These are phyloP conservation scores for Corynorhinus townsendii DNA, from an alignment of 2,113 vertebrate species.

Conservation along the genomic window DNA sequence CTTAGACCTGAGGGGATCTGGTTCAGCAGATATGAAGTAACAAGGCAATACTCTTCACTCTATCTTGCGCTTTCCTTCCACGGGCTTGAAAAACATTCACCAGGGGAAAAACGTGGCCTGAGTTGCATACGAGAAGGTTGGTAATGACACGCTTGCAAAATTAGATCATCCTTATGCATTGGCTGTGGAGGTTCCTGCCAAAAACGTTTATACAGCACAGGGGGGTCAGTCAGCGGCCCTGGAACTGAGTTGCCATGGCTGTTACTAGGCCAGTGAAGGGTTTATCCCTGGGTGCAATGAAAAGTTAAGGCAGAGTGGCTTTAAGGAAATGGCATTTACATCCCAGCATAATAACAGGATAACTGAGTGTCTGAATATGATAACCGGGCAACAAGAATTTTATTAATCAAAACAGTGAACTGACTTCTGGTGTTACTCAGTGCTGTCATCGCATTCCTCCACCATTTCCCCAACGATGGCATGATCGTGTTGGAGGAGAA, in stretches of 20 bases:
- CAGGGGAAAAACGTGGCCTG: slow-evolving; percentile 57
- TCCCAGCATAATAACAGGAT: neutral
- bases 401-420: slow-evolving; percentile 29
- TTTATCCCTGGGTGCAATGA: neutral
- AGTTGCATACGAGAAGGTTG: slow-evolving; percentile 54
- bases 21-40: neutral
- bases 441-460: neutral
- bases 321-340: slow-evolving; percentile 19
- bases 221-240: slow-evolving; percentile 53
- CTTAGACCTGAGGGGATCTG: neutral
- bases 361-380: neutral
- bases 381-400: neutral
- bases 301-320: slow-evolving; percentile 6
- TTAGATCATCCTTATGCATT: slow-evolving; percentile 71
- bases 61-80: slow-evolving; percentile 55
- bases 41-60: neutral
- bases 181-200: slow-evolving; percentile 51
- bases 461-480: neutral
- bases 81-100: slow-evolving; percentile 65
- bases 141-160: slow-evolving; percentile 72
- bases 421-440: neutral
- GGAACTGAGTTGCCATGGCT: slow-evolving; percentile 42
- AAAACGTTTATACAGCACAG: slow-evolving; percentile 50
- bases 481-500: neutral
- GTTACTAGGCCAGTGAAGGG: neutral